These are phyloP conservation scores for Pteruthius melanotis DNA, from an alignment of 2,113 vertebrate species.

Conservation along the genomic window DNA sequence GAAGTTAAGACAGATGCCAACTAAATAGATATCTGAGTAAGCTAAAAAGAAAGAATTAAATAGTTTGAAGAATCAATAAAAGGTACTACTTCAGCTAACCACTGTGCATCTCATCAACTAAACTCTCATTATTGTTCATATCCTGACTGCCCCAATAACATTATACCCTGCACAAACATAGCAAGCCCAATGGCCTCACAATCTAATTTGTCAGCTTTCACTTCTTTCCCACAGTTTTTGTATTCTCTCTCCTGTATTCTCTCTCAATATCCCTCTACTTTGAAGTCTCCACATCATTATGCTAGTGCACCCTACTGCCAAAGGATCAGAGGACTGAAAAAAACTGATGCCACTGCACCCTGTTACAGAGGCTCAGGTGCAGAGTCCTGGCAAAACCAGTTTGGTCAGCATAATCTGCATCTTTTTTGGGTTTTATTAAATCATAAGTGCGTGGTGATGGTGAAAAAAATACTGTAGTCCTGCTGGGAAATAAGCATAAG, in stretches of 20 bases:
- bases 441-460: background rate
- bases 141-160: background rate
- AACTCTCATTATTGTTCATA: slow-evolving; percentile 31
- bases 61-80: slow-evolving; percentile 72
- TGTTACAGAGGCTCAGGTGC: background rate
- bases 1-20: slow-evolving; percentile 76
- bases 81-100: slow-evolving; percentile 53
- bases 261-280: background rate
- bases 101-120: slow-evolving; percentile 17
- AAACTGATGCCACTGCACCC: background rate
- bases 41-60: slow-evolving; percentile 70
- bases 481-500: background rate
- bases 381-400: background rate
- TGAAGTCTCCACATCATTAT: background rate
- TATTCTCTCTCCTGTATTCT: background rate
- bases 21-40: slow-evolving; percentile 69
- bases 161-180: background rate
- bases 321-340: background rate
- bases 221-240: background rate
- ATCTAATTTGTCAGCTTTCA: slow-evolving; percentile 1
- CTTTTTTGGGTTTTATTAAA: background rate
- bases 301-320: background rate
- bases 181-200: background rate
- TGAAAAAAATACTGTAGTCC: background rate
- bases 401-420: background rate